phyloP scores from a whole-genome alignment of 1,140 invertebrate species.

The Caenorhabditis brenneri region DNA sequence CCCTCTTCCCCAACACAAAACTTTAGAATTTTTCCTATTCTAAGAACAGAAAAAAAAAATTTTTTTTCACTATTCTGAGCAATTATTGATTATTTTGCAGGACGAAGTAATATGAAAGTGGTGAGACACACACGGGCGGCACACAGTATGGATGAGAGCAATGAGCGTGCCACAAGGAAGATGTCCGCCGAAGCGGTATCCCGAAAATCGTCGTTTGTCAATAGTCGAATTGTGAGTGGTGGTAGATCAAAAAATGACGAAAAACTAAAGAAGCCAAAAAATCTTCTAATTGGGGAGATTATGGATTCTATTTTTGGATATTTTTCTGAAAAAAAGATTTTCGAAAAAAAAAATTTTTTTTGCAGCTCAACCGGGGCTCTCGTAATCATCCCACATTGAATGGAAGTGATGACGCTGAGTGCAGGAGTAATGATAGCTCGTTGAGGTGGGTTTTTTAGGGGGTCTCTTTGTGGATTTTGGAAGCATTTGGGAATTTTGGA shows the following conservation, averaged over 20 bases:
- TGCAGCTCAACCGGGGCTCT: conserved; percentile 3
- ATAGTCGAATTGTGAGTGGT: conserved; percentile 52
- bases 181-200: conserved; percentile 53
- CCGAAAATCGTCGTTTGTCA: conserved; percentile 52
- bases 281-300: neutral
- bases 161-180: conserved; percentile 41
- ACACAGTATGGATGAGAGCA: conserved; percentile 40
- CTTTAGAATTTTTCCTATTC: neutral
- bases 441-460: neutral
- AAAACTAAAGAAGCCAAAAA: neutral
- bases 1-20: neutral
- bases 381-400: conserved; percentile 21
- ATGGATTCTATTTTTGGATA: neutral
- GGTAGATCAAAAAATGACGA: too few relatives aligned
- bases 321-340: too few relatives aligned
- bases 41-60: too few relatives aligned
- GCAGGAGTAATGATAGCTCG: conserved; percentile 44
- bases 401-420: conserved; percentile 35
- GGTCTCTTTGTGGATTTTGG: too few relatives aligned
- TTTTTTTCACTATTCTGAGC: neutral
- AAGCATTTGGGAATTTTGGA: too few relatives aligned
- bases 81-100: conserved; percentile 5
- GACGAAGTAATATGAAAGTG: conserved; percentile 44
- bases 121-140: conserved; percentile 36
- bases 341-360: too few relatives aligned